These are phyloP conservation scores for Lampropteryx suffumata DNA, from an alignment of 2,888 invertebrate genomes.

Conservation along the genomic window DNA sequence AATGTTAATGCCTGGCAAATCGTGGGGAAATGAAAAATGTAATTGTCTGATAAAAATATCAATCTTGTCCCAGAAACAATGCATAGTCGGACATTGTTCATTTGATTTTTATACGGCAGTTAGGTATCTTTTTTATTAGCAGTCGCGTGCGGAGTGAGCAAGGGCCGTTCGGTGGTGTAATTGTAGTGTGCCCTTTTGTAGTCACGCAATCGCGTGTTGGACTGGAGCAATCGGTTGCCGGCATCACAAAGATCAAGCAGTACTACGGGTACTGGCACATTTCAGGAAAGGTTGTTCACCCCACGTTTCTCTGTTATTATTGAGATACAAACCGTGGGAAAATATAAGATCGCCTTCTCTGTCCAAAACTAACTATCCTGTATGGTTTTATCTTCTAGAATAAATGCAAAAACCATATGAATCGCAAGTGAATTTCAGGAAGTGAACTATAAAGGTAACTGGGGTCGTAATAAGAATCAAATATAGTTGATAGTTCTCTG, in stretches of 20 bases:
- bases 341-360: too few relatives aligned
- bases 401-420: too few relatives aligned
- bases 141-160: slow-evolving; percentile 66
- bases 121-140: slow-evolving; percentile 57
- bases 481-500: too few relatives aligned
- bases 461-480: too few relatives aligned
- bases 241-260: slow-evolving; percentile 1
- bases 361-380: too few relatives aligned
- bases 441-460: too few relatives aligned
- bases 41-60: slow-evolving; percentile 42
- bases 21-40: slow-evolving; percentile 39
- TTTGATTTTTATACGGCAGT: slow-evolving; percentile 49
- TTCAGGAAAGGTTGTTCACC: too few relatives aligned
- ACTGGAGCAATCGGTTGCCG: slow-evolving; percentile 6
- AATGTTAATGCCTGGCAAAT: slow-evolving; percentile 37
- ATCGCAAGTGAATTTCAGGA: too few relatives aligned
- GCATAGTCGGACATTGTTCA: slow-evolving; percentile 38
- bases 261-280: not conserved
- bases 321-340: too few relatives aligned
- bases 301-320: too few relatives aligned
- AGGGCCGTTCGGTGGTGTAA: slow-evolving; percentile 64
- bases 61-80: slow-evolving; percentile 38
- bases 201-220: slow-evolving; percentile 72
- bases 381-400: too few relatives aligned
- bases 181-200: slow-evolving; percentile 62